These are phyloP conservation scores for Zaprionus vittiger DNA, from an alignment of 1,140 invertebrate genomes.

Conservation along the genomic window DNA sequence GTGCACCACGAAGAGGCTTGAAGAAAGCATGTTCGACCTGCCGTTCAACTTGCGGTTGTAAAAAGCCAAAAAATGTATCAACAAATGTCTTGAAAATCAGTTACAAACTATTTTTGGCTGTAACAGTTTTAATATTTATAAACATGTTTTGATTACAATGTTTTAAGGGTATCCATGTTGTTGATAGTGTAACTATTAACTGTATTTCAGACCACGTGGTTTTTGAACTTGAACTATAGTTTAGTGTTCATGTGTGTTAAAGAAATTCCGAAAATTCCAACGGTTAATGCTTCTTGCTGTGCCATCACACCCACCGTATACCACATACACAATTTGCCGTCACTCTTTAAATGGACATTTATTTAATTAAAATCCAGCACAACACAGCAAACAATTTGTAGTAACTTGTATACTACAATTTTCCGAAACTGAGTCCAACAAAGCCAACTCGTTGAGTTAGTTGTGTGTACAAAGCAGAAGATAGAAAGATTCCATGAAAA, in stretches of 20 bases:
- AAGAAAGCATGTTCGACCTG: background rate
- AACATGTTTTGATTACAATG: background rate
- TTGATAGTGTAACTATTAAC: background rate
- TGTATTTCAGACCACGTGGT: slow-evolving; percentile 2
- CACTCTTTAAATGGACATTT: slow-evolving; percentile 19
- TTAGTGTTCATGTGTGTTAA: background rate
- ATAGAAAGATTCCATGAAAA: too few relatives aligned
- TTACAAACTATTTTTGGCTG: background rate
- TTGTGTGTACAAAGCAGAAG: too few relatives aligned
- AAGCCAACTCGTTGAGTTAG: background rate
- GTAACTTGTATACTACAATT: background rate
- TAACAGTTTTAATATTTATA: background rate
- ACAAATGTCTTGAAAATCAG: background rate
- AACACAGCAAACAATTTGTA: slow-evolving; percentile 1
- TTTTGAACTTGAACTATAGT: slow-evolving; percentile 32
- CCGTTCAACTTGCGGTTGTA: background rate
- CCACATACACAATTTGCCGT: background rate
- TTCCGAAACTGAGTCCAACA: background rate
- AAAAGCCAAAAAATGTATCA: background rate
- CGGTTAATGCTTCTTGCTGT: background rate
- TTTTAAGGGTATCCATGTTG: too few relatives aligned
- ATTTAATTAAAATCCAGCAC: slow-evolving; percentile 30
- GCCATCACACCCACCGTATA: background rate
- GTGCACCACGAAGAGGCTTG: background rate
- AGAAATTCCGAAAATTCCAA: slow-evolving; percentile 17